Evolutionary conservation across 2,888 invertebrate genomes (phyloP).

Genomic region (Nasonia oneida): DNA sequence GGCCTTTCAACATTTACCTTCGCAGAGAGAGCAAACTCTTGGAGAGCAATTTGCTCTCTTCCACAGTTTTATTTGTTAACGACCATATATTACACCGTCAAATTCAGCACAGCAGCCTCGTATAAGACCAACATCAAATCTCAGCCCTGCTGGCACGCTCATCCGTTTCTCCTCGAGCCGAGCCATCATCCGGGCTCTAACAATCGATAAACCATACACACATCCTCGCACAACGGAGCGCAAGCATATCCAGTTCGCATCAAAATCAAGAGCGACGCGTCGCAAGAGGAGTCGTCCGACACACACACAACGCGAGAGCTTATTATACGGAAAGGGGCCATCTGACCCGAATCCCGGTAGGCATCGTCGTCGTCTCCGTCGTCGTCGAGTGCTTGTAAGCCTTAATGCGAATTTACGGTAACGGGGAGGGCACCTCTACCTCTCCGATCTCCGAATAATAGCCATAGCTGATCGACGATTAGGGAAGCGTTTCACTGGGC

Average conservation of each 20-base stretch:
- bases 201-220: slow-evolving; percentile 6
- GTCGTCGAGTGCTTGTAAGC: slow-evolving; percentile 64
- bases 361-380: slow-evolving; percentile 60
- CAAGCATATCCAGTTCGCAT: background rate
- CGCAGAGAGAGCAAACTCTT: background rate
- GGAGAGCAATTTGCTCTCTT: too few relatives aligned
- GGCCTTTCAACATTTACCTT: background rate
- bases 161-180: background rate
- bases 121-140: background rate
- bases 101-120: background rate
- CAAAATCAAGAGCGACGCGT: background rate
- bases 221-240: background rate
- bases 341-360: slow-evolving; percentile 41
- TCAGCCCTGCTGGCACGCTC: background rate
- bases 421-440: slow-evolving; percentile 50
- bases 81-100: too few relatives aligned
- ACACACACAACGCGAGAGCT: slow-evolving; percentile 31
- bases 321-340: slow-evolving; percentile 48
- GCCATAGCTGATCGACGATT: slow-evolving; percentile 64
- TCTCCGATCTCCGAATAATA: slow-evolving; percentile 61
- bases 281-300: background rate
- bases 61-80: too few relatives aligned
- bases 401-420: slow-evolving; percentile 72
- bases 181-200: background rate
- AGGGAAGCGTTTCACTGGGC: slow-evolving; percentile 59